phyloP scores from a whole-genome alignment of 2,888 invertebrate species.

The Tipula lateralis region DNA sequence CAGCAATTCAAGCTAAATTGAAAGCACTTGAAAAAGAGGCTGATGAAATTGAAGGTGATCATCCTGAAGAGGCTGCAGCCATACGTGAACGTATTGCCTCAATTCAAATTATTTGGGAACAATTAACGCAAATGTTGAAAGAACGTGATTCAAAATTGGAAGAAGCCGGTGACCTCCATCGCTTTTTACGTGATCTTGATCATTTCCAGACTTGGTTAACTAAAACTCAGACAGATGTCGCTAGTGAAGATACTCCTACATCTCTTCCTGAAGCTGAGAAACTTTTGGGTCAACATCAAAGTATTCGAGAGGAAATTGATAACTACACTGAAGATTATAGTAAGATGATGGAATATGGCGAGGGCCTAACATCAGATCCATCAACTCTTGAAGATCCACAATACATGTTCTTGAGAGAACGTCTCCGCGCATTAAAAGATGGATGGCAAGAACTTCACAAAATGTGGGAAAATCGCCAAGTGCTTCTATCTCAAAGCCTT shows the following conservation, averaged over 20 bases:
- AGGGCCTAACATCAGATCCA: conserved; percentile 83
- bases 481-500: conserved; percentile 87
- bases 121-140: conserved; percentile 93
- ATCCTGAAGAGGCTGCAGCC: conserved; percentile 88
- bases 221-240: conserved; percentile 98
- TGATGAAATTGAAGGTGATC: conserved; percentile 82
- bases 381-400: conserved; percentile 93
- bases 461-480: conserved; percentile 99
- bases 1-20: conserved; percentile 96
- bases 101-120: conserved; percentile 93
- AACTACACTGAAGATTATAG: conserved; percentile 97
- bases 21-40: conserved; percentile 93
- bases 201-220: conserved; percentile 99
- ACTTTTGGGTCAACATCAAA: conserved; percentile 93
- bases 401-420: conserved; percentile 99
- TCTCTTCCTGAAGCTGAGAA: conserved; percentile 95
- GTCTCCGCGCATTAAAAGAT: conserved; percentile 95
- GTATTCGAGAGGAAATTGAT: conserved; percentile 98
- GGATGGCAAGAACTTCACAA: conserved; percentile 99
- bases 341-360: conserved; percentile 99
- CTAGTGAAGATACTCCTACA: conserved; percentile 91
- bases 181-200: conserved; percentile 96
- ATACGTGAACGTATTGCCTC: conserved; percentile 86
- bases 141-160: conserved; percentile 97
- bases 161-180: conserved; percentile 96